Evolutionary conservation across 2,113 vertebrate genomes (phyloP), one percentile per base, ranked within the genome.

Genomic region (Alethe castanea): DNA sequence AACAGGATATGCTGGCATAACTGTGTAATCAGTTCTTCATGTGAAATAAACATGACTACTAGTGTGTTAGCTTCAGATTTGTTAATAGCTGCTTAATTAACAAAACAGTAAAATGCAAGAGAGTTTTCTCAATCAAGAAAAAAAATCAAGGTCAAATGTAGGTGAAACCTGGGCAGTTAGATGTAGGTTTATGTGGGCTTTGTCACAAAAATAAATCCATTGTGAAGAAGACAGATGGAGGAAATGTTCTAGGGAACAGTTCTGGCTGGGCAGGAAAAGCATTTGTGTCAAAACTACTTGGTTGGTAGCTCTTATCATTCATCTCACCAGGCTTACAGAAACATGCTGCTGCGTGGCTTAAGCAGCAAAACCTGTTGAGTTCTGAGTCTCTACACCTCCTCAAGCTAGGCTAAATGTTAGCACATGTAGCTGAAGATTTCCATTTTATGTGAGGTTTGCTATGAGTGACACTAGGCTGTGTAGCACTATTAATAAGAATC

Each of bases 321-420:
- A 93, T 96, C 95, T 97, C 42, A 5, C 67, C 56, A 50, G 18
- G 59, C 73, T 62, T 31, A 82, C 42, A 81, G 86, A 90, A 83
- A 88, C 67, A 70, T 70, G 91, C 89, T 70, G 69, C 67, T 92
- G 81, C 2, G 4, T 70, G 89, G 73, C 72, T 78, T 60, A 73
- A 91, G 86, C 78, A 78, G 95, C 81, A 90, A 71, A 96, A 91
- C 82, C 76, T 94, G 87, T 91, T 86, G 92, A 67, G 78, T 86
- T 92, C 67, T 0, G 38, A 66, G 86, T 54, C n/a, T 66, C 45
- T 38, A 4, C 56, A 82, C n/a, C 14, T 91, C 13, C 2, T 64
- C 56, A 47, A 80, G 72, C 60, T 42, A 38, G 69, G 96, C 95
- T 97, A 96, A 98, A 96, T 66, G 97, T 97, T 97, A 97, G 96